A percentile compares a stretch with the other conserved stretches of the same genome.
These are phyloP conservation scores for Ladona fulva DNA, from an alignment of 1,140 invertebrate species.

Conservation along the genomic window DNA sequence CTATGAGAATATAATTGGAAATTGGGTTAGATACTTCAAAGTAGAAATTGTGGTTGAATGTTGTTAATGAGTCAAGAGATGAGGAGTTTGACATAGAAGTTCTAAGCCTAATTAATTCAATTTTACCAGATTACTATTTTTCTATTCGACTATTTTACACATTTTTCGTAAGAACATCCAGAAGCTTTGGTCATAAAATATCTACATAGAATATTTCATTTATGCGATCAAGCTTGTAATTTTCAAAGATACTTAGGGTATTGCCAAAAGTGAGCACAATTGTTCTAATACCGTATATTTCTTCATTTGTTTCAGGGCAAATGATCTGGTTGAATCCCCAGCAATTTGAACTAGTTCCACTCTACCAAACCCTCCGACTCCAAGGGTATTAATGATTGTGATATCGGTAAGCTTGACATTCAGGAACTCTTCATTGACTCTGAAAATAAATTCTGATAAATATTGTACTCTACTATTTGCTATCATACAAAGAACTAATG, in stretches of 20 bases:
- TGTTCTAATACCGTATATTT: conserved; percentile 59
- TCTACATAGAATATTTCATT: neutral
- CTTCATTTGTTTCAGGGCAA: conserved; percentile 97
- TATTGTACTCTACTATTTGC: too few relatives aligned
- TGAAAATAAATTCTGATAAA: conserved; percentile 35
- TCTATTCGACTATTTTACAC: too few relatives aligned
- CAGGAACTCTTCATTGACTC: conserved; percentile 79
- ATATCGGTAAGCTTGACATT: conserved; percentile 78
- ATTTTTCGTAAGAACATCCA: too few relatives aligned
- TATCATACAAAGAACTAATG: too few relatives aligned
- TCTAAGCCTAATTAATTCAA: too few relatives aligned
- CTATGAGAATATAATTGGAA: too few relatives aligned
- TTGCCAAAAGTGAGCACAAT: neutral
- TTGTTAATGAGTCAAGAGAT: too few relatives aligned
- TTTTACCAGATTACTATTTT: too few relatives aligned
- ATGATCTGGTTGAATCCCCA: conserved; percentile 68
- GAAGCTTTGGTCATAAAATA: too few relatives aligned
- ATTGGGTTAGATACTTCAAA: too few relatives aligned
- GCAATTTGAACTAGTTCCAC: conserved; percentile 91
- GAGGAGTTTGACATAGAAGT: too few relatives aligned
- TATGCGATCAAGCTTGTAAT: neutral
- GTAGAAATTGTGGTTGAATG: too few relatives aligned
- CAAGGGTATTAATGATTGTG: conserved; percentile 79
- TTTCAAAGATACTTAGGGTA: neutral
- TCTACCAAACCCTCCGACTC: conserved; percentile 94